These are phyloP conservation scores for Pachyuromys duprasi DNA, from an alignment of 2,797 vertebrate genomes.

Conservation along the genomic window DNA sequence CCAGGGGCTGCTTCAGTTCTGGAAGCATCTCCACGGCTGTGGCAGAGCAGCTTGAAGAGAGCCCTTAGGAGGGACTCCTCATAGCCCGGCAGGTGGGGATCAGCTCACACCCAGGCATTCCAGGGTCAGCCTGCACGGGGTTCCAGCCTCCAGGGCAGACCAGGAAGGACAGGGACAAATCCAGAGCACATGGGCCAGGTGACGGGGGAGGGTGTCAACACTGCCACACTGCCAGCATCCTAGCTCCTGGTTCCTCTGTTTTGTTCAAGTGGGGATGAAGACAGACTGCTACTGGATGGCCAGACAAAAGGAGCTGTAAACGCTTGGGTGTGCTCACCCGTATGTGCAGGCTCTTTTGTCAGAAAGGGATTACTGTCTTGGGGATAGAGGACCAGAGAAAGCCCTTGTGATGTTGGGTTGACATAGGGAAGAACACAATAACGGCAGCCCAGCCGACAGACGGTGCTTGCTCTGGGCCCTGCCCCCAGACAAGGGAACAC, in stretches of 20 bases:
- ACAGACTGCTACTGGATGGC: background rate
- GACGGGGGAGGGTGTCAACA: background rate
- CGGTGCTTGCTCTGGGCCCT: background rate
- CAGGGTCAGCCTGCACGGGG: background rate
- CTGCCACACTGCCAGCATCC: background rate
- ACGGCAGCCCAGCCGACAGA: conserved; percentile 58
- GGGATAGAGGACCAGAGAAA: conserved; percentile 73
- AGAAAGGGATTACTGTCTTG: conserved; percentile 31
- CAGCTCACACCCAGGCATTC: background rate
- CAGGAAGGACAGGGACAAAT: background rate
- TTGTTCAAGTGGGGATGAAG: conserved; percentile 27
- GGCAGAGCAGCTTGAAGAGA: background rate
- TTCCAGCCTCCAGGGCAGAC: background rate
- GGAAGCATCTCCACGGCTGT: conserved; percentile 9
- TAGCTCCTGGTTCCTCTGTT: background rate
- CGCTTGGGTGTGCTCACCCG: conserved; percentile 67
- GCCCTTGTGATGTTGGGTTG: conserved; percentile 77
- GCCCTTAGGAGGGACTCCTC: background rate
- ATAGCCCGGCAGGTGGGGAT: background rate
- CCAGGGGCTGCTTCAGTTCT: conserved; percentile 14
- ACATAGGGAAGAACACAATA: background rate
- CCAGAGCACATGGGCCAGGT: background rate
- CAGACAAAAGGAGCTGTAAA: conserved; percentile 75
- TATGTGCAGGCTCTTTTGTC: conserved; percentile 74
- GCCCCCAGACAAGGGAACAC: conserved; percentile 67